Evolutionary conservation across 2,888 invertebrate species (phyloP).

Genomic region (Macrosiphum euphorbiae): DNA sequence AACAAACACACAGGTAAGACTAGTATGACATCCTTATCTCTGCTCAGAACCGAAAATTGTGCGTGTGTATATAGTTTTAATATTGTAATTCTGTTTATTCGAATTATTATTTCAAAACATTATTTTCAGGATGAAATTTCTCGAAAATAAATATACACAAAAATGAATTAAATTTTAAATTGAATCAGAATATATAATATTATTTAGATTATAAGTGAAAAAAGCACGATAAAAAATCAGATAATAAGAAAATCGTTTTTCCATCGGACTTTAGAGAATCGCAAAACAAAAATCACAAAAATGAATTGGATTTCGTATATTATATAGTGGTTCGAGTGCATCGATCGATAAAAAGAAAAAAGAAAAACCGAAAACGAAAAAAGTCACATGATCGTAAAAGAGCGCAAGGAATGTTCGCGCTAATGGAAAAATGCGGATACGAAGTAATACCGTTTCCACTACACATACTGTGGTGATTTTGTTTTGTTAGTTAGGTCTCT

Average conservation of each 20-base stretch:
- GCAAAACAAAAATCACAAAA: background rate
- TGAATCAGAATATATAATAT: background rate
- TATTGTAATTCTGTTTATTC: background rate
- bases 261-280: background rate
- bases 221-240: background rate
- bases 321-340: too few relatives aligned
- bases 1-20: background rate
- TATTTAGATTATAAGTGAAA: background rate
- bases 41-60: background rate
- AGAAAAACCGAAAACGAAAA: background rate
- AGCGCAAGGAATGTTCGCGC: background rate
- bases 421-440: conserved; percentile 42
- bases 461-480: conserved; percentile 37
- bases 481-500: background rate
- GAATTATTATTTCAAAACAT: background rate
- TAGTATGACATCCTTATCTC: background rate
- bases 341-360: background rate
- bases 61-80: background rate
- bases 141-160: background rate
- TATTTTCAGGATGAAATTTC: background rate
- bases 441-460: conserved; percentile 4
- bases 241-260: background rate
- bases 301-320: background rate
- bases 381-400: background rate
- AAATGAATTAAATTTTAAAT: background rate